phyloP scores from a whole-genome alignment of 2,113 vertebrate genomes.

The human region GRCh38 chr13:102953501-102954000 shows the following conservation, averaged over 20 bases:
- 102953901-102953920: not conserved
- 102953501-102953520: not conserved
- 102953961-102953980: not conserved
- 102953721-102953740: not conserved
- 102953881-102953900: not conserved
- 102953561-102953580: not conserved
- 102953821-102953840: not conserved
- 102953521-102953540: not conserved
- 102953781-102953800: not conserved
- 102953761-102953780: not conserved
- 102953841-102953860: not conserved
- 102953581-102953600: not conserved
- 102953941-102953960: not conserved
- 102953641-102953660: not conserved
- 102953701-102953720: not conserved
- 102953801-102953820: not conserved
- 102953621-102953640: not conserved
- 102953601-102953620: not conserved
- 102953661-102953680: not conserved
- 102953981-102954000: not conserved
- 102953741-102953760: not conserved
- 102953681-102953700: not conserved
- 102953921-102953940: not conserved
- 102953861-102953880: not conserved
- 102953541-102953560: not conserved